Percentiles rank a stretch among this genome's conserved stretches.
phyloP scores from a whole-genome alignment of 2,797 vertebrate species.

The Cryptoprocta ferox region DNA sequence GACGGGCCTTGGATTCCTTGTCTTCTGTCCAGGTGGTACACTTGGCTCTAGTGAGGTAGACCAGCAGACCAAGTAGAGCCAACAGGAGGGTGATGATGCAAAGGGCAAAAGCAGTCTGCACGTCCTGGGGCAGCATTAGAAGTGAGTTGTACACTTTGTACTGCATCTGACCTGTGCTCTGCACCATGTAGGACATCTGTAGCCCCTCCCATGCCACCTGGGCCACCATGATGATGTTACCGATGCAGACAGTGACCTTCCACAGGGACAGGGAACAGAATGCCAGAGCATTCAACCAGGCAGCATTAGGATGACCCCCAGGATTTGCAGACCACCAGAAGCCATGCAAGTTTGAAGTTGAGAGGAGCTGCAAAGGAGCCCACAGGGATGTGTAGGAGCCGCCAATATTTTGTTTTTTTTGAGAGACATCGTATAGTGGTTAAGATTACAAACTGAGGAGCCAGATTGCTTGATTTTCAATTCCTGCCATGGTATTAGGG shows the following conservation, averaged over 20 bases:
- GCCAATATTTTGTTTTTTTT: neutral
- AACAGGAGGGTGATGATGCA: conserved; percentile 85
- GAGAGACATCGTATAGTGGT: neutral
- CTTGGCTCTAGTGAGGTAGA: no score
- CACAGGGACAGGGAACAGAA: conserved; percentile 88
- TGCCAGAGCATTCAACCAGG: neutral
- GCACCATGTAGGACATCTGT: conserved; percentile 93
- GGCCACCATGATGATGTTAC: conserved; percentile 92
- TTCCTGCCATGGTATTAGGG: neutral
- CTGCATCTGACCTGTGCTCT: conserved; percentile 93
- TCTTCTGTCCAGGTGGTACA: neutral
- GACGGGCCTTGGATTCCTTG: neutral
- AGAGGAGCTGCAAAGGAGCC: neutral
- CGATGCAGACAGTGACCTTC: conserved; percentile 92
- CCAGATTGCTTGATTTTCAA: neutral
- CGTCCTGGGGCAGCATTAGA: conserved; percentile 92
- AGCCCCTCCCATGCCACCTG: conserved; percentile 93
- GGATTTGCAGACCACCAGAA: neutral
- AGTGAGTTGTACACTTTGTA: conserved; percentile 93
- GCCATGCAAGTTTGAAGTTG: neutral
- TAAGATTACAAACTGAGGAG: neutral
- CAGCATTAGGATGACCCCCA: neutral
- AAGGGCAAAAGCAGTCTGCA: conserved; percentile 86
- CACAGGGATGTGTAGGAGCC: neutral
- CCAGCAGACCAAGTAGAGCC: neutral